Base-by-base conservation (phyloP, 2,797 vertebrate genomes). In the Parotocinclus haroldoi region DNA sequence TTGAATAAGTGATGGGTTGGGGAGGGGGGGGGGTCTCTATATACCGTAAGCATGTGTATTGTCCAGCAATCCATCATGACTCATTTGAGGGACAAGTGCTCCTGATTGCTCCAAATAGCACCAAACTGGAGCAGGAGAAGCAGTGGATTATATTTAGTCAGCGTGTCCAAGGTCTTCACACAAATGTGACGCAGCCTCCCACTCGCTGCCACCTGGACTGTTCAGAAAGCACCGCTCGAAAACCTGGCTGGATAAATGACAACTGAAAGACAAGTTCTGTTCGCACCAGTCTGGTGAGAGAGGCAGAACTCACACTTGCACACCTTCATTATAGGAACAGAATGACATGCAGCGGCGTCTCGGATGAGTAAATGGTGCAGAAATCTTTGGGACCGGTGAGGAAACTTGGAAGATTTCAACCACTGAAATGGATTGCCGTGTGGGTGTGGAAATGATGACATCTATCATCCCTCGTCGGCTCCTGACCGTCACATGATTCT, bases 141-240 rank as follows among this genome's bases (percentile, higher is more conserved):
- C 80, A 79, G 62, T 73, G 83, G 70, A 72, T 72, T 81, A 79
- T 80, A 81, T 83, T 84, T 69, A 78, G 79, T 75, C 56, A 27
- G n/a, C 38, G 46, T 58, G 51, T 69, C 62, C 48, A 74, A 70
- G 67, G 80, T 89, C 85, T 88, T 90, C 84, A 87, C 85, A 88
- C 86, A 85, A 90, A 87, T 86, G 82, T 85, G 85, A 60, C 58
- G 58, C 63, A 66, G 84, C 87, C 86, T 85, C 87, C 89, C 84
- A 89, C 87, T 87, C 85, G 83, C 83, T 80, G 80, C 86, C 85
- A 88, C 87, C 88, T 90, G 87, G 86, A 82, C 85, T 60, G 42
- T 48, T 60, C 57, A 40, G 56, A 38, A 58, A 55, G 63, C 7
- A 17, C 19, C 49, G 69, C 44, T 60, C 57, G 12, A 64, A 58